Percentiles rank a stretch among this genome's conserved stretches.
These are phyloP conservation scores for Mythimna pallens DNA, from an alignment of 2,888 invertebrate species.

Conservation along the genomic window DNA sequence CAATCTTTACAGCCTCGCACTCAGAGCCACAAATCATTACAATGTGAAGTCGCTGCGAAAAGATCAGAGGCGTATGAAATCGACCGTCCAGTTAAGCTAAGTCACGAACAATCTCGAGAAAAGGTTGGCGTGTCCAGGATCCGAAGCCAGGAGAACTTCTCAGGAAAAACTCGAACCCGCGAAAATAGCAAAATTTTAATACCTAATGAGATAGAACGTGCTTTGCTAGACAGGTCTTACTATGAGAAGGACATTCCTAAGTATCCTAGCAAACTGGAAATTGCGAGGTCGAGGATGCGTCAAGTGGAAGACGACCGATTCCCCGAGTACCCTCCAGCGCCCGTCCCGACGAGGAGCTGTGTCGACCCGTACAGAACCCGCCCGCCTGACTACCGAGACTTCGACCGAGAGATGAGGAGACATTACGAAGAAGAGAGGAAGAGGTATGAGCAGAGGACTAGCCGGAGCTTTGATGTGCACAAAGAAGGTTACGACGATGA, in stretches of 20 bases:
- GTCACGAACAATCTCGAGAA: constrained; percentile 73
- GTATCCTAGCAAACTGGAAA: constrained; percentile 76
- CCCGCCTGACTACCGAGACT: constrained; percentile 66
- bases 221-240: constrained; percentile 69
- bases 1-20: constrained; percentile 74
- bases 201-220: constrained; percentile 56
- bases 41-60: constrained; percentile 78
- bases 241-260: constrained; percentile 71
- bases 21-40: constrained; percentile 86
- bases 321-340: constrained; percentile 71
- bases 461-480: constrained; percentile 81
- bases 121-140: constrained; percentile 69
- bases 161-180: constrained; percentile 65
- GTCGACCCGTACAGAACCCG: constrained; percentile 70
- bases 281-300: constrained; percentile 70
- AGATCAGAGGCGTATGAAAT: constrained; percentile 67
- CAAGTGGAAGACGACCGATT: constrained; percentile 68
- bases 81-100: constrained; percentile 73
- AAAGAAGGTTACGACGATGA: constrained; percentile 78
- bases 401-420: constrained; percentile 68
- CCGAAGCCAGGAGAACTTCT: constrained; percentile 79
- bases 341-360: constrained; percentile 72
- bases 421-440: constrained; percentile 76
- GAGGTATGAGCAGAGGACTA: constrained; percentile 79
- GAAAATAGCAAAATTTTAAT: constrained; percentile 64